These are phyloP conservation scores for Oryzias woworae DNA, from an alignment of 2,113 vertebrate species.

Conservation along the genomic window DNA sequence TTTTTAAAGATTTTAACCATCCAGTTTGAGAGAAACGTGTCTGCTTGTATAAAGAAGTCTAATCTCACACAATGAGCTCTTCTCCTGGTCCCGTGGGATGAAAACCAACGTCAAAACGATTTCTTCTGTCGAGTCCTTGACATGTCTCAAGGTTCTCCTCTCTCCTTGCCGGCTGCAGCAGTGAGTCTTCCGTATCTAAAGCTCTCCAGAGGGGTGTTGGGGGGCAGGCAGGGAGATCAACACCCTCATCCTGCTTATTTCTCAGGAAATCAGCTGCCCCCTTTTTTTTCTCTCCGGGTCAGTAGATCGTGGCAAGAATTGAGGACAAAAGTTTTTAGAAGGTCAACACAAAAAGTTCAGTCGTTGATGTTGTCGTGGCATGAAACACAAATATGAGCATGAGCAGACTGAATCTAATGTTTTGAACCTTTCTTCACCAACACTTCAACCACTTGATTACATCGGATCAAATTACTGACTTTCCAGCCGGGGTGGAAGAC, in stretches of 20 bases:
- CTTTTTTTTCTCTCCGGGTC: not conserved
- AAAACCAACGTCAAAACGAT: conserved; percentile 15
- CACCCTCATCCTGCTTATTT: conserved; percentile 18
- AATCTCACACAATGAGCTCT: not conserved
- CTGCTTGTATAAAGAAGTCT: not conserved
- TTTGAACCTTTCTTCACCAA: too few species aligned
- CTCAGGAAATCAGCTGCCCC: conserved; percentile 11
- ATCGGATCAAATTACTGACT: too few species aligned
- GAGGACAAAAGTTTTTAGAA: too few species aligned
- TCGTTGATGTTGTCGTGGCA: too few species aligned
- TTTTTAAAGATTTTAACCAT: not conserved
- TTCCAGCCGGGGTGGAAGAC: too few species aligned
- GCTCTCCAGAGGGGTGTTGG: conserved; percentile 51
- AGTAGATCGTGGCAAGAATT: too few species aligned
- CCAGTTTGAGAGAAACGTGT: not conserved
- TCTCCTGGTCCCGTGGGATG: conserved; percentile 15
- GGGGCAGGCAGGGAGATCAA: conserved; percentile 7
- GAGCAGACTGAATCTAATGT: too few species aligned
- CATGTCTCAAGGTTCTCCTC: not conserved
- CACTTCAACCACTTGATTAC: too few species aligned
- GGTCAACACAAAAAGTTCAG: too few species aligned
- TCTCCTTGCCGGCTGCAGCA: conserved; percentile 9
- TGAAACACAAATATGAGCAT: too few species aligned
- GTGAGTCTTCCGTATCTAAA: conserved; percentile 58
- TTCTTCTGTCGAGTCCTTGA: conserved; percentile 5